Evolutionary conservation across 2,113 vertebrate species (phyloP).

Genomic region (Phodopus roborovskii): DNA sequence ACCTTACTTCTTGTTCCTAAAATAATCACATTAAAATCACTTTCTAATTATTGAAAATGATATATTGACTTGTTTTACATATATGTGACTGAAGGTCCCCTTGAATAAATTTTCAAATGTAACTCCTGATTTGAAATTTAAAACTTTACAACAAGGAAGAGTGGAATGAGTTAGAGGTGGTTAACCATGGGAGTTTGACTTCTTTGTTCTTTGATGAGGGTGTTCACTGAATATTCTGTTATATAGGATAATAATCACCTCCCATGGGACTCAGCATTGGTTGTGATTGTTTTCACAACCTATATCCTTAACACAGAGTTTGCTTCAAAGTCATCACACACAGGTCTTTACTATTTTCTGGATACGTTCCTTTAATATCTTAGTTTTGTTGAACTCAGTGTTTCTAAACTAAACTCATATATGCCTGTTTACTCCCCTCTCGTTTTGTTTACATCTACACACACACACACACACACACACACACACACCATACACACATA

Average conservation of each 20-base stretch:
- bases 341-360: background rate
- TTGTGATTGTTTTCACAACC: background rate
- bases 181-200: background rate
- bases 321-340: background rate
- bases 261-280: background rate
- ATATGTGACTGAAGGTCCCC: background rate
- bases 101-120: conserved; percentile 11
- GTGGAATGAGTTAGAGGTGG: background rate
- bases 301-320: background rate
- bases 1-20: background rate
- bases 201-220: background rate
- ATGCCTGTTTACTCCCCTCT: background rate
- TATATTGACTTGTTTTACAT: background rate
- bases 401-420: background rate
- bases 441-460: background rate
- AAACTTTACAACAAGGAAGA: background rate
- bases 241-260: background rate
- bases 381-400: background rate
- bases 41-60: background rate
- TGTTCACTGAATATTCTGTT: background rate
- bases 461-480: background rate
- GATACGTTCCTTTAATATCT: background rate
- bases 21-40: background rate
- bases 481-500: no score
- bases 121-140: conserved; percentile 38